A percentile compares a stretch with the other conserved stretches of the same genome.
Conservation (phyloP, 92 coral and sea anemone species). For the Palythoa heliodiscus region DNA sequence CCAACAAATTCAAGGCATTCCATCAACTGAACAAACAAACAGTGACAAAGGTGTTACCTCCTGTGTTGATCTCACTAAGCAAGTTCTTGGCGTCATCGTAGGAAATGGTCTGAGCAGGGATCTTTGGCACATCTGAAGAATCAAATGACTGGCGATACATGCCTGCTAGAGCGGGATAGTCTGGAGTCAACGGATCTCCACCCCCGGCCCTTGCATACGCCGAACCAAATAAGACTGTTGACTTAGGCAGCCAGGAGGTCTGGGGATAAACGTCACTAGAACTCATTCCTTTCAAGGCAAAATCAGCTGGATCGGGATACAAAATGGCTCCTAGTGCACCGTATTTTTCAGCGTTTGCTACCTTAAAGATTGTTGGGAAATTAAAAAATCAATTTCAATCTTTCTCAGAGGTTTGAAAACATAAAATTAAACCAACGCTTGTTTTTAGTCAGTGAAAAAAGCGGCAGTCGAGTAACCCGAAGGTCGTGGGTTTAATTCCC, state of each 20-base stretch:
- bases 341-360: conserved; percentile 40
- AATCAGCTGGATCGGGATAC: conserved; percentile 55
- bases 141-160: conserved; percentile 42
- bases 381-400: no score
- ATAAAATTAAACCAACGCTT: no score
- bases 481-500: no score
- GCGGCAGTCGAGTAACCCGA: no score
- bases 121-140: conserved; percentile 35
- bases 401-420: no score
- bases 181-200: conserved; percentile 58
- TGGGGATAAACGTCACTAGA: conserved; percentile 46
- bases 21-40: no score
- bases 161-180: conserved; percentile 48
- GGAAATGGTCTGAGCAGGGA: conserved; percentile 52
- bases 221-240: conserved; percentile 40
- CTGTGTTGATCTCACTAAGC: conserved; percentile 21
- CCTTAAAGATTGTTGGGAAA: conserved; percentile 1
- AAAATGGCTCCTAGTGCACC: conserved; percentile 53
- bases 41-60: conserved; percentile 6
- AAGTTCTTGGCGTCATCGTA: conserved; percentile 48
- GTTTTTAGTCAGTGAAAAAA: no score
- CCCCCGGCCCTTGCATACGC: conserved; percentile 44
- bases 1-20: no score
- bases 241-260: conserved; percentile 52
- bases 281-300: conserved; percentile 33